These are phyloP conservation scores for Entelurus aequoreus DNA, from an alignment of 2,113 vertebrate genomes.

Conservation along the genomic window DNA sequence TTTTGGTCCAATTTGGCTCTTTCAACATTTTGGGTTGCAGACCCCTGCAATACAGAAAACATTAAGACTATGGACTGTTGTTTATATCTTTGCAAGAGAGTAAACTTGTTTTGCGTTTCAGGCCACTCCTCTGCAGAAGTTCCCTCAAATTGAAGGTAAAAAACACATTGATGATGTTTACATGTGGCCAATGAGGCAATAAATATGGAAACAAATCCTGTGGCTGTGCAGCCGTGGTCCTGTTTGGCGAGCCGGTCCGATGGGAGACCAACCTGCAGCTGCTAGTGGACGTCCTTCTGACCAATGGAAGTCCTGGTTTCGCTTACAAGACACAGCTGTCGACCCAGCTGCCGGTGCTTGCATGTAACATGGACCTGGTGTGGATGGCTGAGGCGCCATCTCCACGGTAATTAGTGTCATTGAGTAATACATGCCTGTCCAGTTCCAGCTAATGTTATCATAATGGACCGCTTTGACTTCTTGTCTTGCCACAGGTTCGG, in stretches of 20 bases:
- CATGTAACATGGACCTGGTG: slow-evolving; percentile 86
- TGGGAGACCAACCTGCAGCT: slow-evolving; percentile 90
- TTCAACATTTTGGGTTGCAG: too few species aligned
- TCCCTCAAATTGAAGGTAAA: slow-evolving; percentile 81
- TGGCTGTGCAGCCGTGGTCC: slow-evolving; percentile 70
- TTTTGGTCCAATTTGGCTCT: too few species aligned
- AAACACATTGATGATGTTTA: not conserved
- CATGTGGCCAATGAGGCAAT: not conserved
- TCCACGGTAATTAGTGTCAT: slow-evolving; percentile 69
- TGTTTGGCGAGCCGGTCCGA: slow-evolving; percentile 85
- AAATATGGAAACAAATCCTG: too few species aligned
- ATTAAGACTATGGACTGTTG: too few species aligned
- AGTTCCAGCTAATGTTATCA: not conserved
- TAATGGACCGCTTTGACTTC: too few species aligned
- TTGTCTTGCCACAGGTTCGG: slow-evolving; percentile 72
- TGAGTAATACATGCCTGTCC: not conserved
- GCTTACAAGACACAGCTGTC: slow-evolving; percentile 47
- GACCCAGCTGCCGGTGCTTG: slow-evolving; percentile 79
- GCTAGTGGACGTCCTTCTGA: slow-evolving; percentile 82
- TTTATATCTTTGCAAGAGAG: too few species aligned
- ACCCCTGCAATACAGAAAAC: too few species aligned
- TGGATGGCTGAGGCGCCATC: slow-evolving; percentile 86
- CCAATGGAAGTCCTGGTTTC: slow-evolving; percentile 76
- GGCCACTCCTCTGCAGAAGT: slow-evolving; percentile 65
- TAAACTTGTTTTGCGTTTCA: slow-evolving; percentile 52